Conservation (phyloP, 2,797 vertebrate genomes). For the Macropus fuliginosus region DNA sequence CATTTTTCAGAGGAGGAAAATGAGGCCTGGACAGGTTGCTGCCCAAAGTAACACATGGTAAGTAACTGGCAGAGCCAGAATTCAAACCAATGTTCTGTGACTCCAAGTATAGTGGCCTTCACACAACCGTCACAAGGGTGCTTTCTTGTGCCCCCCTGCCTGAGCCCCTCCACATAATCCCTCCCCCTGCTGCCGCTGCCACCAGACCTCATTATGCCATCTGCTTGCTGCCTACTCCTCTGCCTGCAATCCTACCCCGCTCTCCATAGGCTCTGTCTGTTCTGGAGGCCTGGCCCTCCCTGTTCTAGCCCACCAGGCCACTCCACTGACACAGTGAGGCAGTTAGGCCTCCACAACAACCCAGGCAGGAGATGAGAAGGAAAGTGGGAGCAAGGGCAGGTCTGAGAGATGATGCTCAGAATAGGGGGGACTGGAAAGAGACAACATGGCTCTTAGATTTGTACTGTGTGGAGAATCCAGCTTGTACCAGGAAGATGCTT, state of each 20-base stretch:
- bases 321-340: background rate
- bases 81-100: background rate
- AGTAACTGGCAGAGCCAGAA: background rate
- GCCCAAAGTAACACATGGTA: background rate
- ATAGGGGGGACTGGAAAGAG: constrained; percentile 23
- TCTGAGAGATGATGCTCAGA: constrained; percentile 27
- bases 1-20: background rate
- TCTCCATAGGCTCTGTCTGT: background rate
- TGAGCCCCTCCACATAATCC: background rate
- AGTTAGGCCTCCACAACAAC: background rate
- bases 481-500: background rate
- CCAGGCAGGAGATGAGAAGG: constrained; percentile 31
- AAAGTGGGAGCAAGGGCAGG: constrained; percentile 17
- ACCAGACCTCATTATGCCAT: background rate
- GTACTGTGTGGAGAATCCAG: background rate
- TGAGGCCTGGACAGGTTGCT: background rate
- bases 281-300: background rate
- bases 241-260: background rate
- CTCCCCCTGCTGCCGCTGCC: background rate
- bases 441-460: constrained; percentile 31
- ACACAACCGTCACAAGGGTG: background rate
- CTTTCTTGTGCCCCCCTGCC: background rate
- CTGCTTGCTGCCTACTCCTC: background rate
- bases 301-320: background rate
- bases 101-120: background rate